These are phyloP conservation scores for Zeugodacus cucurbitae DNA, from an alignment of 1,140 invertebrate genomes.

Conservation along the genomic window DNA sequence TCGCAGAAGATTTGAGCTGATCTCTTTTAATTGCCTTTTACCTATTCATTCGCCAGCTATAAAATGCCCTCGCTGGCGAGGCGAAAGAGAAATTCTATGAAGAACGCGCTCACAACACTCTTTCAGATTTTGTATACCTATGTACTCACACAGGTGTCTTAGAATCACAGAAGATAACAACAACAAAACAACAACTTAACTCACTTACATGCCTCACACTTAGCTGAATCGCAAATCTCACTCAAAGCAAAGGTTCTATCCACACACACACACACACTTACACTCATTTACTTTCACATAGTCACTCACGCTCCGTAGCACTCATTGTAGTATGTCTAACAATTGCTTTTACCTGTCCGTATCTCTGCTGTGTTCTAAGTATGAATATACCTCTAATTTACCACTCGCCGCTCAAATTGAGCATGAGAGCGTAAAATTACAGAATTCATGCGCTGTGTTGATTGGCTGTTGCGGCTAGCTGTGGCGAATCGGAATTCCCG, in stretches of 20 bases:
- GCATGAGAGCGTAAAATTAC: constrained; percentile 41
- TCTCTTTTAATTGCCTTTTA: constrained; percentile 23
- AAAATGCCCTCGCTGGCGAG: background rate
- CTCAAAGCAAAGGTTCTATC: background rate
- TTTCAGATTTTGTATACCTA: background rate
- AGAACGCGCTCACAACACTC: background rate
- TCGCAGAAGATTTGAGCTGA: background rate
- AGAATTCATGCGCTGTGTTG: background rate
- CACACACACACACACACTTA: background rate
- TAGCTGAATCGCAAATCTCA: background rate
- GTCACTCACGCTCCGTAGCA: too few relatives aligned
- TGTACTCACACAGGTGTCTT: background rate
- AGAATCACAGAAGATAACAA: background rate
- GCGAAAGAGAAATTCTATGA: background rate
- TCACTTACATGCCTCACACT: background rate
- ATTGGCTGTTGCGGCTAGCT: constrained; percentile 2
- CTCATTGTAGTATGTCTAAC: background rate
- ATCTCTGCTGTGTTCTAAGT: too few relatives aligned
- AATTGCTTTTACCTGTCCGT: background rate
- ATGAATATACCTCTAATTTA: background rate
- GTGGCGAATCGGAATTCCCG: background rate
- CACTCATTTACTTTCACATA: background rate
- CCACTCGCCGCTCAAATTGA: constrained; percentile 28
- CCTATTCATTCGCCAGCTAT: too few relatives aligned
- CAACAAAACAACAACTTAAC: background rate